phyloP scores from a whole-genome alignment of 64 coral and sea anemone genomes.

The Orbicella faveolata region DNA sequence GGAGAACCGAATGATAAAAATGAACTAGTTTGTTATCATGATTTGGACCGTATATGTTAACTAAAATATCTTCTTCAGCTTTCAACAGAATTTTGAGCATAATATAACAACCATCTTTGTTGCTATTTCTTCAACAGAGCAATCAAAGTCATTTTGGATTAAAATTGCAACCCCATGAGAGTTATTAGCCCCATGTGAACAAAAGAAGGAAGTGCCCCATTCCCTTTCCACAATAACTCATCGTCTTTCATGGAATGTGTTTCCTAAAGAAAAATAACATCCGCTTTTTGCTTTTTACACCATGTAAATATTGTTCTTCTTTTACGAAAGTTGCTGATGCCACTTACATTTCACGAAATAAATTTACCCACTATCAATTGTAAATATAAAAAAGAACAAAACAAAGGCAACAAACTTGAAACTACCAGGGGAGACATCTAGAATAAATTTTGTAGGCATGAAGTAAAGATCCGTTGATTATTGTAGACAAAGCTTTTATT shows the following conservation, averaged over 20 bases:
- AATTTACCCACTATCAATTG: too few relatives aligned
- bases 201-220: background rate
- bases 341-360: too few relatives aligned
- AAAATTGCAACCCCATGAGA: background rate
- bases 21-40: background rate
- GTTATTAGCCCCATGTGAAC: background rate
- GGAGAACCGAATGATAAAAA: background rate
- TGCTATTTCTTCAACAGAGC: background rate
- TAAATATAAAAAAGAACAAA: too few relatives aligned
- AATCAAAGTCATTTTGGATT: slow-evolving; percentile 12
- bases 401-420: too few relatives aligned
- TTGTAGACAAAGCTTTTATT: too few relatives aligned
- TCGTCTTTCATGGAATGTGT: background rate
- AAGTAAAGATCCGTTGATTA: too few relatives aligned
- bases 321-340: too few relatives aligned
- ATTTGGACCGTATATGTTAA: slow-evolving; percentile 10
- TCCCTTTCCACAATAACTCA: background rate
- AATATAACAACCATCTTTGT: background rate
- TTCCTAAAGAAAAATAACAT: too few relatives aligned
- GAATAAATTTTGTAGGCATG: too few relatives aligned
- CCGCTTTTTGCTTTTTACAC: too few relatives aligned
- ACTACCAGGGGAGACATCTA: too few relatives aligned
- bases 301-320: too few relatives aligned
- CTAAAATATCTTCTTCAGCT: background rate
- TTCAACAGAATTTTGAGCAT: slow-evolving; percentile 5